These are phyloP conservation scores for Syngnathoides biaculeatus DNA, from an alignment of 2,113 vertebrate genomes.

Conservation along the genomic window DNA sequence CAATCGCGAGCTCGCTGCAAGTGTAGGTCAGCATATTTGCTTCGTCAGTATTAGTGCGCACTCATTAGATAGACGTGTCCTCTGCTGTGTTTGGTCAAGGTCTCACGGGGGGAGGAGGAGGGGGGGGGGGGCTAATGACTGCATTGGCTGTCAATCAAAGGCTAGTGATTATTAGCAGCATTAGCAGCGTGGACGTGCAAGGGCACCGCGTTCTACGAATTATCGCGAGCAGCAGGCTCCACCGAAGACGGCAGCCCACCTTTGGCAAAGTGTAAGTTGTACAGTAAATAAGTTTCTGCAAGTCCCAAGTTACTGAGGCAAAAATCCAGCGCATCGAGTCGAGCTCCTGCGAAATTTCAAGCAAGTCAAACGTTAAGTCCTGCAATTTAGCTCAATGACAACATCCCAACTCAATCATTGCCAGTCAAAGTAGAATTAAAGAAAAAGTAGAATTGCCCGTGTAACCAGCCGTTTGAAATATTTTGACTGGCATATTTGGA, in stretches of 20 bases:
- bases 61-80: neutral
- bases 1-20: neutral
- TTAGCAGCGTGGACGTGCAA: neutral
- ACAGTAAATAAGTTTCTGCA: too few relatives aligned
- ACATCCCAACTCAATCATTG: too few relatives aligned
- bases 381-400: too few relatives aligned
- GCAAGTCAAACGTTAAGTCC: too few relatives aligned
- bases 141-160: slow-evolving; percentile 27
- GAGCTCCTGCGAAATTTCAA: too few relatives aligned
- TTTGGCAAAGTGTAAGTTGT: neutral
- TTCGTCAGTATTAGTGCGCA: neutral
- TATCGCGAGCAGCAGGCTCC: slow-evolving; percentile 16
- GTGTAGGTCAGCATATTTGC: neutral
- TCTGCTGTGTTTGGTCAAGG: slow-evolving; percentile 2
- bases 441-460: too few relatives aligned
- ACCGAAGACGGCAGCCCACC: slow-evolving; percentile 32
- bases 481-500: too few relatives aligned
- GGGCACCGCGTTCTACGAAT: slow-evolving; percentile 9
- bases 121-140: neutral
- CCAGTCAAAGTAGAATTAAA: too few relatives aligned
- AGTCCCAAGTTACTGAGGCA: too few relatives aligned
- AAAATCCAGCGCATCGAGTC: too few relatives aligned
- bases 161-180: slow-evolving; percentile 22
- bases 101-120: neutral
- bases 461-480: too few relatives aligned